phyloP scores from a whole-genome alignment of 2,888 invertebrate species.

The Thysanoteuthis rhombus region DNA sequence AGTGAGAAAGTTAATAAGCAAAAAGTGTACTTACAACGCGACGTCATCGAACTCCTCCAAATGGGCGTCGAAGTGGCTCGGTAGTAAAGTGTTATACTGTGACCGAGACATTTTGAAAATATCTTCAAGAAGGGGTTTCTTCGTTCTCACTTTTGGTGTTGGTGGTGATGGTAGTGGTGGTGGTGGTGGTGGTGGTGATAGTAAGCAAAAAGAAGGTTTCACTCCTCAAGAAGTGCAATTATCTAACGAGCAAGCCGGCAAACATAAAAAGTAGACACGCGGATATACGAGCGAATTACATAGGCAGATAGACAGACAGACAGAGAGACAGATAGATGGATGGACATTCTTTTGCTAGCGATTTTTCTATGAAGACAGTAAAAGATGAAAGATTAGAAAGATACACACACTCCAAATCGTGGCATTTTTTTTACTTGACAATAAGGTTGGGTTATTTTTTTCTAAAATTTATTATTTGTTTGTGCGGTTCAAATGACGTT shows the following conservation, averaged over 20 bases:
- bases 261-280: neutral
- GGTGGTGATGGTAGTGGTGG: neutral
- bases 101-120: conserved; percentile 17
- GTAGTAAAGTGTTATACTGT: conserved; percentile 30
- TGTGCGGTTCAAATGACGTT: neutral
- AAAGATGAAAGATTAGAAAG: neutral
- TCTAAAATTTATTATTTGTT: neutral
- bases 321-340: neutral
- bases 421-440: neutral
- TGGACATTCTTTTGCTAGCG: neutral
- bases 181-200: neutral
- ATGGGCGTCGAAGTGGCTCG: conserved; percentile 39
- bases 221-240: neutral
- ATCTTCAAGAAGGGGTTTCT: conserved; percentile 28
- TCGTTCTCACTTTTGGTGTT: neutral
- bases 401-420: neutral
- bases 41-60: conserved; percentile 41
- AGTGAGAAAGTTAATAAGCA: no score
- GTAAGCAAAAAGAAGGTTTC: neutral
- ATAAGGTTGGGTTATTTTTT: neutral
- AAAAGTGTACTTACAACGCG: conserved; percentile 34
- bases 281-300: neutral
- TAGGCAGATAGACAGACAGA: neutral
- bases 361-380: neutral
- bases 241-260: neutral